Percentiles rank a stretch among this genome's conserved stretches.
phyloP scores from a whole-genome alignment of 1,140 invertebrate genomes.

The Drosophila auraria region DNA sequence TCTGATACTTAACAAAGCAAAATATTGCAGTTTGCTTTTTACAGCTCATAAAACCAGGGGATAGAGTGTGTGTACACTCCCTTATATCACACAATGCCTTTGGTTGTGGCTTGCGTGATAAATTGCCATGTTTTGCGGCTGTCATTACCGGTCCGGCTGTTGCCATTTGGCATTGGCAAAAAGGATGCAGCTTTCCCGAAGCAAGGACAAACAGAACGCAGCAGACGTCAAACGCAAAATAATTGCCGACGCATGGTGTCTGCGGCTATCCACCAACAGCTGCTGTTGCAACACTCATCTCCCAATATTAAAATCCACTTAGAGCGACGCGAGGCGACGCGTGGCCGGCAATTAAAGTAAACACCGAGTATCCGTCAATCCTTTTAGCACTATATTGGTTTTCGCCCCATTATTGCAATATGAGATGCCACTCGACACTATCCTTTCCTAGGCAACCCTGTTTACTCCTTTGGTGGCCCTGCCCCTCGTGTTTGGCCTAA shows the following conservation, averaged over 20 bases:
- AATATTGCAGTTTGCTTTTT: neutral
- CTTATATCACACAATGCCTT: conserved; percentile 6
- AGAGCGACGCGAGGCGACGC: conserved; percentile 65
- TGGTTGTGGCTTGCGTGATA: conserved; percentile 60
- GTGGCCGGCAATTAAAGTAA: conserved; percentile 77
- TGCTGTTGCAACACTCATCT: conserved; percentile 52
- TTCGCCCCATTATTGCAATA: conserved; percentile 38
- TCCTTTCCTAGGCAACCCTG: conserved; percentile 49
- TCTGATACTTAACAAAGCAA: neutral
- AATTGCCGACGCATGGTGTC: conserved; percentile 57
- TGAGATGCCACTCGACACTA: conserved; percentile 44
- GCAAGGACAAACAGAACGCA: conserved; percentile 32
- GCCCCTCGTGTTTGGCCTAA: conserved; percentile 31
- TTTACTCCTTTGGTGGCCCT: neutral
- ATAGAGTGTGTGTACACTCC: neutral
- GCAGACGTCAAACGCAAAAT: conserved; percentile 39
- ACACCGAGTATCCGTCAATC: conserved; percentile 67
- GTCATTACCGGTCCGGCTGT: conserved; percentile 36
- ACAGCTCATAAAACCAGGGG: neutral
- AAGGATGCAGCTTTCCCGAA: conserved; percentile 47
- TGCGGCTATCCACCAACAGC: conserved; percentile 34
- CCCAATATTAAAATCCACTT: conserved; percentile 73
- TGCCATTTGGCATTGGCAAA: conserved; percentile 38
- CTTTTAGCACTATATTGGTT: conserved; percentile 60
- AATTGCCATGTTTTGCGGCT: conserved; percentile 38